Evolutionary conservation across 2,888 invertebrate species (phyloP).

Genomic region (Pristionchus arcanus): DNA sequence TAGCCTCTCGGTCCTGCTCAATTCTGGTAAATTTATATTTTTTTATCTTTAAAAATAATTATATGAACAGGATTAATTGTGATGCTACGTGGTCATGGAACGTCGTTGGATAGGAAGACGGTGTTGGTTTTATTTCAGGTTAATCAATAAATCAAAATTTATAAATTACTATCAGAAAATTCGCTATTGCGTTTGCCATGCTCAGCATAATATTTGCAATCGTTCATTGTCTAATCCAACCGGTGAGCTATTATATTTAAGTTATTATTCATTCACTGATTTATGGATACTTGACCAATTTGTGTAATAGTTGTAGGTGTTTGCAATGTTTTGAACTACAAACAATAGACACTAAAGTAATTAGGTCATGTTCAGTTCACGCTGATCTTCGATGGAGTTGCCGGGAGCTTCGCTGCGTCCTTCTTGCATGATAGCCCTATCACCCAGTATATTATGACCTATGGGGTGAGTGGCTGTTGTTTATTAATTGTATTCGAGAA

Average conservation of each 20-base stretch:
- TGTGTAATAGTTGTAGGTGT: too few relatives aligned
- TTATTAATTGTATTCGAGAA: background rate
- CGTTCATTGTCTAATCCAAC: background rate
- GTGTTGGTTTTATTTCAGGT: background rate
- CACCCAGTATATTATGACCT: background rate
- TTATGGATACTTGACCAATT: too few relatives aligned
- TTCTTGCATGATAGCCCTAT: conserved; percentile 27
- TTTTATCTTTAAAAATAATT: background rate
- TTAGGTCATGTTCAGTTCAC: background rate
- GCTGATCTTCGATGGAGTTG: background rate
- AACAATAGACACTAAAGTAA: background rate
- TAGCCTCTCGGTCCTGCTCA: background rate
- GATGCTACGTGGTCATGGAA: background rate
- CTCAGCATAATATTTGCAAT: conserved; percentile 31
- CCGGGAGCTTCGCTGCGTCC: background rate
- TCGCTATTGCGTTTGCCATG: background rate
- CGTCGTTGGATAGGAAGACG: conserved; percentile 23
- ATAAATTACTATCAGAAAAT: background rate
- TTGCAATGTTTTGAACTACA: background rate
- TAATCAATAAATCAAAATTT: background rate
- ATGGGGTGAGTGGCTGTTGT: background rate
- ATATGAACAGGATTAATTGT: background rate
- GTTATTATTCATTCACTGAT: too few relatives aligned
- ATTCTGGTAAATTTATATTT: background rate
- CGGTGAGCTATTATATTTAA: background rate